Base-by-base conservation (phyloP, 2,113 vertebrate genomes). In the Nothocercus nigrocapillus region DNA sequence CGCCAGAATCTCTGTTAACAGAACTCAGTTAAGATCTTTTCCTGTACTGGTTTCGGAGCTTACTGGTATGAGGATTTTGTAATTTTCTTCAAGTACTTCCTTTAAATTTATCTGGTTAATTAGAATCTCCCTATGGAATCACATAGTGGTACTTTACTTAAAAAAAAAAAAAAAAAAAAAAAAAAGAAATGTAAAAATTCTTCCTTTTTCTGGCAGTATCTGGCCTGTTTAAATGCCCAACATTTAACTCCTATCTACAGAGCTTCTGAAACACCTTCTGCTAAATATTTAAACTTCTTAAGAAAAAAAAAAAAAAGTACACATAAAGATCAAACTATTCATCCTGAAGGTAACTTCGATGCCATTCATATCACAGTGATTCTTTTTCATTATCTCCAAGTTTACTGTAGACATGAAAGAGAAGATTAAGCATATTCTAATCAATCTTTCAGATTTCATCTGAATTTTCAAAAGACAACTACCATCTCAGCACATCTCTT, bases 31-130 rank as follows among this genome's bases (percentile, higher is more conserved):
- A 67, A 88, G 22, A 79, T 4, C 5, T 6, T 67, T 73, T 74
- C 30, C 68, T 82, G 63, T 67, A n/a, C 0, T 7, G 34, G 19
- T 5, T 24, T 24, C 56, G 58, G 25, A 88, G 28, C 22, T 66
- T 66, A 47, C 42, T 59, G 85, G n/a, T 14, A 36, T 2, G 17
- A 54, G 9, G 68, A 66, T 25, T 38, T n/a, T 17, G 2, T 21
- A 44, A 13, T 19, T 21, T 6, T 9, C 5, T n/a, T 42, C 24
- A 36, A 94, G 64, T 22, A n/a, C 11, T 8, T 77, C 28, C 34
- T 72, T 63, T 74, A 61, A 76, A 89, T 91, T 88, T 69, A 73
- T n/a, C 14, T 32, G 56, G 68, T 53, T 89, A 75, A 88, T 85
- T 62, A 83, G 24, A 90, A 88, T 49, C 78, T 77, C n/a, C 24